Evolutionary conservation across 1,140 invertebrate species (phyloP).

Genomic region (Epicauta chinensis): DNA sequence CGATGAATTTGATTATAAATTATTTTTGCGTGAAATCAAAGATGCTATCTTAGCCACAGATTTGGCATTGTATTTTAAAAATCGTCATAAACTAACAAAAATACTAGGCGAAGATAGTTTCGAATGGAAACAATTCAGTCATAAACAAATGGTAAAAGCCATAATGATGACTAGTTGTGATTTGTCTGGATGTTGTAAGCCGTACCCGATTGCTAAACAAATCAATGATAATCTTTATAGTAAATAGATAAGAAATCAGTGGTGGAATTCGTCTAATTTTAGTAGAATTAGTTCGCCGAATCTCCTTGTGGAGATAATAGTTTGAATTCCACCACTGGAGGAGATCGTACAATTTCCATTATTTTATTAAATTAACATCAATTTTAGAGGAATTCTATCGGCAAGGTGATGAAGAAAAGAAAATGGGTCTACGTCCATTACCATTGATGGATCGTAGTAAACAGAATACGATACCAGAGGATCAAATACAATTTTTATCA

Average conservation of each 20-base stretch:
- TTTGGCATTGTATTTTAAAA: slow-evolving; percentile 48
- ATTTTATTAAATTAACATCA: not conserved
- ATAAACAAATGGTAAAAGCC: slow-evolving; percentile 46
- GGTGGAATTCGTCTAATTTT: too few relatives aligned
- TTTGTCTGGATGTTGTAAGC: slow-evolving; percentile 50
- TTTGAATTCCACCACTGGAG: too few relatives aligned
- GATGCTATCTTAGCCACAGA: slow-evolving; percentile 50
- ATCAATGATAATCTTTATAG: slow-evolving; percentile 48
- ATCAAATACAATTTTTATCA: slow-evolving; percentile 53
- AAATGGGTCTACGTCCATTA: slow-evolving; percentile 48
- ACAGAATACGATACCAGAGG: slow-evolving; percentile 46
- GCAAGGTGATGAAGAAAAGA: slow-evolving; percentile 50
- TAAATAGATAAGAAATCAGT: too few relatives aligned
- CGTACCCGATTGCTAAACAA: slow-evolving; percentile 46
- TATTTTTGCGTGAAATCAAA: slow-evolving; percentile 39
- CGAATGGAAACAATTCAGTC: slow-evolving; percentile 40
- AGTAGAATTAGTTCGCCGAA: too few relatives aligned
- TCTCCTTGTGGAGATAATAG: not conserved
- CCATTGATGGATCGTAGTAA: slow-evolving; percentile 52
- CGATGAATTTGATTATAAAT: slow-evolving; percentile 3
- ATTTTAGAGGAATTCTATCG: slow-evolving; percentile 36
- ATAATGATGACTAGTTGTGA: slow-evolving; percentile 54
- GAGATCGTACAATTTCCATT: too few relatives aligned
- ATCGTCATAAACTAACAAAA: slow-evolving; percentile 44
- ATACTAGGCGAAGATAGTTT: slow-evolving; percentile 42